Evolutionary conservation across 2,888 invertebrate genomes (phyloP).

Genomic region (Drosophila mayaguana): DNA sequence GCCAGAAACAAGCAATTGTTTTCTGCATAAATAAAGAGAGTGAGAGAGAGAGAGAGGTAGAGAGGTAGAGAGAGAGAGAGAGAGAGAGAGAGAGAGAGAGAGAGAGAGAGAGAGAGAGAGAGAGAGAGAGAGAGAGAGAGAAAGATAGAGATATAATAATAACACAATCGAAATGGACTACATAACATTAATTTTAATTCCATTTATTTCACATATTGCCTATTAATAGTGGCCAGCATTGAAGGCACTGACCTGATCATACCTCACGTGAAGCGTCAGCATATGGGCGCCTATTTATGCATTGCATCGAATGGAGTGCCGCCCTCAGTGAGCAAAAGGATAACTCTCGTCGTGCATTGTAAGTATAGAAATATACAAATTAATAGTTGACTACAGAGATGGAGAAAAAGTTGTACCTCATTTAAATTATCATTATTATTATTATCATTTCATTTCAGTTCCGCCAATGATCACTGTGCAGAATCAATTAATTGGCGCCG

Average conservation of each 20-base stretch:
- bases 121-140: too few species aligned
- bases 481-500: slow-evolving; percentile 93
- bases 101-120: too few species aligned
- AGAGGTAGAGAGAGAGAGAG: too few species aligned
- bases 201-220: too few species aligned
- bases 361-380: slow-evolving; percentile 83
- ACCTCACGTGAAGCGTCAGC: slow-evolving; percentile 89
- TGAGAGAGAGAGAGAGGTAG: too few species aligned
- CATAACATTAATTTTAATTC: background rate
- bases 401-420: too few species aligned
- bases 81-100: too few species aligned
- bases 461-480: slow-evolving; percentile 94
- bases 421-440: too few species aligned
- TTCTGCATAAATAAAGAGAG: too few species aligned
- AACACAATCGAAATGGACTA: too few species aligned
- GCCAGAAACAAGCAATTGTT: too few species aligned
- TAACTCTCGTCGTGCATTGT: slow-evolving; percentile 94
- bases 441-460: slow-evolving; percentile 86
- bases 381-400: background rate
- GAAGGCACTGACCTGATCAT: slow-evolving; percentile 90
- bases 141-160: too few species aligned
- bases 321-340: slow-evolving; percentile 94
- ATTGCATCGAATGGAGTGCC: slow-evolving; percentile 94
- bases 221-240: slow-evolving; percentile 87
- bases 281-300: slow-evolving; percentile 93